These are phyloP conservation scores for Halesus radiatus DNA, from an alignment of 1,140 invertebrate species.

Conservation along the genomic window DNA sequence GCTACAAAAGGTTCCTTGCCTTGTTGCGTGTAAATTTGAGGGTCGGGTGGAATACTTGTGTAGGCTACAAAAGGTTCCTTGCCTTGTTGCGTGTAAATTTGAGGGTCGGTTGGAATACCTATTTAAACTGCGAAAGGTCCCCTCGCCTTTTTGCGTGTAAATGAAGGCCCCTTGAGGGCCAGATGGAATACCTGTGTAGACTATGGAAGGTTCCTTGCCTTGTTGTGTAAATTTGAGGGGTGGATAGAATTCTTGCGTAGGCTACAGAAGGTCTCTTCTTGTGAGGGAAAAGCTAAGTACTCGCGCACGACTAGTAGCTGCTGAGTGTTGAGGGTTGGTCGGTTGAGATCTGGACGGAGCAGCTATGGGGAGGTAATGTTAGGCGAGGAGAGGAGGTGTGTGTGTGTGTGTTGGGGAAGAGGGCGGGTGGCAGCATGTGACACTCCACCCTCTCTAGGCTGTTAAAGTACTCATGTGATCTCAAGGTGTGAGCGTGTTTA, in stretches of 20 bases:
- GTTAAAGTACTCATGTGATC: slow-evolving; percentile 58
- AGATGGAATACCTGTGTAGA: neutral
- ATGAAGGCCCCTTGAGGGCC: too few species aligned
- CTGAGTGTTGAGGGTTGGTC: too few species aligned
- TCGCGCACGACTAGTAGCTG: too few species aligned
- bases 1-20: too few species aligned
- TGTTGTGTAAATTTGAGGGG: neutral
- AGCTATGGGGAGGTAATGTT: too few species aligned
- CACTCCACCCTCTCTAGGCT: slow-evolving; percentile 49
- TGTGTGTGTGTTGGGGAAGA: too few species aligned
- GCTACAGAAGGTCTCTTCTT: neutral
- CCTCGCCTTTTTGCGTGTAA: too few species aligned
- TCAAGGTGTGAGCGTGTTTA: slow-evolving; percentile 58
- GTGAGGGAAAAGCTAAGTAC: neutral
- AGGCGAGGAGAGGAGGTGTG: too few species aligned
- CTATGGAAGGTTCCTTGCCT: neutral
- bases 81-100: neutral
- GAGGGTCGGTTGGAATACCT: too few species aligned
- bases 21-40: too few species aligned
- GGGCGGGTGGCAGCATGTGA: neutral
- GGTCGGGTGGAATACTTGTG: neutral
- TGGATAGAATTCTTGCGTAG: neutral
- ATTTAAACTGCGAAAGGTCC: too few species aligned
- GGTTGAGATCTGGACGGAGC: too few species aligned
- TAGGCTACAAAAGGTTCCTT: neutral